phyloP scores from a whole-genome alignment of 2,888 invertebrate genomes.

The Hyppa rectilinea region DNA sequence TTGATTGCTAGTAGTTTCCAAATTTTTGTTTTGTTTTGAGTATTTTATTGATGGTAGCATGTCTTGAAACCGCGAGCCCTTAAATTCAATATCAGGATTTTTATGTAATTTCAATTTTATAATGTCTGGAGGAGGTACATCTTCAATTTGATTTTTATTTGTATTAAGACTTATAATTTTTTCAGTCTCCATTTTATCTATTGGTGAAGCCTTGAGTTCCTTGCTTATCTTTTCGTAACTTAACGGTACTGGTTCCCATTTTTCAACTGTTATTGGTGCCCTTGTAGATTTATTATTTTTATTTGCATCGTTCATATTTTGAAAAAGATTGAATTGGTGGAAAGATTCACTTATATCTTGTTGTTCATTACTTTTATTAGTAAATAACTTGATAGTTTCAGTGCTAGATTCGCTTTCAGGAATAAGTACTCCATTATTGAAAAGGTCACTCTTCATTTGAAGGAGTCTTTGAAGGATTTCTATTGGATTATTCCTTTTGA shows the following conservation, averaged over 20 bases:
- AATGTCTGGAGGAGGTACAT: not conserved
- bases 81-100: not conserved
- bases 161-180: not conserved
- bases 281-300: conserved; percentile 17
- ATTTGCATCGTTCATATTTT: conserved; percentile 6
- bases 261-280: not conserved
- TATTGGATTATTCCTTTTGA: conserved; percentile 3
- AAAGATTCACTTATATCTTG: conserved; percentile 19
- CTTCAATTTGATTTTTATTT: conserved; percentile 1
- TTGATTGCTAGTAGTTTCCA: not conserved
- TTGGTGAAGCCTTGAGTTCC: not conserved
- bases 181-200: not conserved
- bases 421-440: conserved; percentile 27
- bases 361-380: conserved; percentile 11
- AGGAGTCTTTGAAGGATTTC: conserved; percentile 28
- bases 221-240: not conserved
- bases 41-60: conserved; percentile 34
- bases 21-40: conserved; percentile 14
- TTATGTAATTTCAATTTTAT: conserved; percentile 15
- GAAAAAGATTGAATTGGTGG: conserved; percentile 8
- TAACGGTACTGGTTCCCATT: conserved; percentile 11
- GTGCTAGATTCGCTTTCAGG: conserved; percentile 5
- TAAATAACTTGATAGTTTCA: not conserved
- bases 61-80: conserved; percentile 5
- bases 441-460: conserved; percentile 22